Base-by-base conservation (phyloP, 2,797 vertebrate genomes). In the Anas bahamensis region DNA sequence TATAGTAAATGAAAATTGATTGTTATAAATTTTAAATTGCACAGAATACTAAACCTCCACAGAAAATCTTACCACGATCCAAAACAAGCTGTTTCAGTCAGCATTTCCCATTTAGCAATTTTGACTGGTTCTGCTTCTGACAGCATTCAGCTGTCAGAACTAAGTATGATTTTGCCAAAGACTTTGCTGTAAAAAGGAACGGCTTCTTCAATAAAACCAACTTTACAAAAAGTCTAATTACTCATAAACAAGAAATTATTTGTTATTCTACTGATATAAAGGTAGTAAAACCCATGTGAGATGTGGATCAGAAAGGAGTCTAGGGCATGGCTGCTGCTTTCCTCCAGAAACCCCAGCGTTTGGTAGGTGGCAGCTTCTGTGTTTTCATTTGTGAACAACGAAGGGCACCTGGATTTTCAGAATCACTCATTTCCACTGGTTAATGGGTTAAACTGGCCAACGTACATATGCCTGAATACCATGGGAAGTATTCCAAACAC, bases 241-340 rank as follows among this genome's bases (percentile, higher is more conserved):
- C 48, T 56, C 37, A 63, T 4, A 81, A 56, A 31, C n/a, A 83
- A 85, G 39, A 83, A 83, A 85, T 69, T 19, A 56, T 69, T 87
- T 87, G 18, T 28, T 90, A 26, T 89, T 87, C 94, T 81, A 66
- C 22, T 61, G 35, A 57, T 16, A 46, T 64, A 79, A 92, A 84
- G 55, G 42, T 13, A 64, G 8, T 15, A 74, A 79, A 60, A 33
- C 64, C 41, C 24, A 52, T 61, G 41, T 3, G 7, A 80, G 74
- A 79, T 53, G 53, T 65, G n/a, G 14, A 57, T 73, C 60, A 79
- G 64, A 33, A 4, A 44, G 24, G 35, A 84, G 44, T 59, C 7
- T 16, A 28, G 16, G n/a, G 29, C 39, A 41, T 1, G 13, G 19
- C 33, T 26, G 33, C 9, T 64, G 46, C 81, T 57, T 74, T 48